Base-by-base conservation (phyloP, 2,113 vertebrate genomes). In the Boulengeromyrus knoepffleri region DNA sequence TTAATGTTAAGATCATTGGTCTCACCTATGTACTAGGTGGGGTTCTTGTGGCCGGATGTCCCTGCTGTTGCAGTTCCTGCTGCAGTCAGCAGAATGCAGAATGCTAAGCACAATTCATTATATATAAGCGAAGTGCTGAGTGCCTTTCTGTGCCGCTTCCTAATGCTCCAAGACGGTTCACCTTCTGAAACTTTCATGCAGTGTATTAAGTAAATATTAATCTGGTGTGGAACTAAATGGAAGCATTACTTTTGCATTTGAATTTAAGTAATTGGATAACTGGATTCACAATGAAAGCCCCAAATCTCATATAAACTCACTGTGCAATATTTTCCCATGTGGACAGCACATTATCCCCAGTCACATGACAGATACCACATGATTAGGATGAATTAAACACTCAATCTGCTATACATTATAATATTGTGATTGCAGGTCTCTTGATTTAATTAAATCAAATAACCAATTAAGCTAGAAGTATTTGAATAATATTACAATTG, bases 131-230 rank as follows among this genome's bases (percentile, higher is more conserved):
- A 88, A 86, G 88, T 70, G 24, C 12, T 56, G 36, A 90, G 53
- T 87, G 12, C 24, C 31, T 49, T 84, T 66, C 87, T 89, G 31
- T 70, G 24, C 70, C 31, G 31, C 58, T 52, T 88, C 47, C 88
- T 90, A 83, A 90, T 91, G 85, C 36, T 85, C 84, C 27, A 88
- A 90, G 84, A 89, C 52, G 77, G 52, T 53, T 46, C 56, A 90
- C 91, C 77, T 84, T 83, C 50, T 80, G 36, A 50, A 50, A 50
- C 66, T 66, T 77, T 87, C 62, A 83, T 24, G n/a, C 49, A 80
- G 58, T n/a, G 50, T 49, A 89, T 92, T 84, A 66, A 62, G 47
- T n/a, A 13, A 66, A 42, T 39, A 70, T 87, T 86, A 46, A 74
- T 52, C 49, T 89, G 45, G 49, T 84, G 42, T 27, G 53, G 85